These are phyloP conservation scores for Salarias fasciatus DNA, from an alignment of 2,797 vertebrate species.

Conservation along the genomic window DNA sequence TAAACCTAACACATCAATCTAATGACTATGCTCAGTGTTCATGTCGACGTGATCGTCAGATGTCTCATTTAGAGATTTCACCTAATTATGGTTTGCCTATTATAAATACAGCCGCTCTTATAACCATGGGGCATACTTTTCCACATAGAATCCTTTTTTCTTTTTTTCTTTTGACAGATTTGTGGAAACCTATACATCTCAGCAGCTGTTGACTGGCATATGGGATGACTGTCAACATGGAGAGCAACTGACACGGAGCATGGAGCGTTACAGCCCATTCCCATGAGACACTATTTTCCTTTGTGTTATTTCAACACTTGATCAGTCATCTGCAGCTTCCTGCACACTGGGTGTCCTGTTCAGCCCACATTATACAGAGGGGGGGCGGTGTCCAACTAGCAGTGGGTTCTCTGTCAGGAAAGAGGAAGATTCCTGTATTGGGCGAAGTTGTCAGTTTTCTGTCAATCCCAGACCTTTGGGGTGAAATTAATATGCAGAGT, in stretches of 20 bases:
- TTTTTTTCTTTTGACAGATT: neutral
- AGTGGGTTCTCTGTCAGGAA: neutral
- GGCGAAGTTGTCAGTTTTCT: too few relatives aligned
- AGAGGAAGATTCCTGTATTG: too few relatives aligned
- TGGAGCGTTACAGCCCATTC: neutral
- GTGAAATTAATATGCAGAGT: too few relatives aligned
- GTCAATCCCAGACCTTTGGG: too few relatives aligned
- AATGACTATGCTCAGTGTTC: too few relatives aligned
- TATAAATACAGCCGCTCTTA: neutral
- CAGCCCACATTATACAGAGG: constrained; percentile 5
- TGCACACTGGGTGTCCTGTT: neutral
- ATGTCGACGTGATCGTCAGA: too few relatives aligned
- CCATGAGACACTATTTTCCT: neutral
- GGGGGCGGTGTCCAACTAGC: neutral
- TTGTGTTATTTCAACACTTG: constrained; percentile 1
- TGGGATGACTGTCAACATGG: neutral
- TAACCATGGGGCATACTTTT: neutral
- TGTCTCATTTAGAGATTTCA: too few relatives aligned
- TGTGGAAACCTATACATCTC: neutral
- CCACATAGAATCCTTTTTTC: neutral
- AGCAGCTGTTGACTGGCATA: neutral
- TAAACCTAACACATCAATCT: too few relatives aligned
- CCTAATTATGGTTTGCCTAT: neutral
- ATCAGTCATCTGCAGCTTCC: neutral
- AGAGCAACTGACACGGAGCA: neutral